Percentiles rank a stretch among this genome's conserved stretches.
Conservation (phyloP, 2,113 vertebrate species). For the Daphoenositta chrysoptera region DNA sequence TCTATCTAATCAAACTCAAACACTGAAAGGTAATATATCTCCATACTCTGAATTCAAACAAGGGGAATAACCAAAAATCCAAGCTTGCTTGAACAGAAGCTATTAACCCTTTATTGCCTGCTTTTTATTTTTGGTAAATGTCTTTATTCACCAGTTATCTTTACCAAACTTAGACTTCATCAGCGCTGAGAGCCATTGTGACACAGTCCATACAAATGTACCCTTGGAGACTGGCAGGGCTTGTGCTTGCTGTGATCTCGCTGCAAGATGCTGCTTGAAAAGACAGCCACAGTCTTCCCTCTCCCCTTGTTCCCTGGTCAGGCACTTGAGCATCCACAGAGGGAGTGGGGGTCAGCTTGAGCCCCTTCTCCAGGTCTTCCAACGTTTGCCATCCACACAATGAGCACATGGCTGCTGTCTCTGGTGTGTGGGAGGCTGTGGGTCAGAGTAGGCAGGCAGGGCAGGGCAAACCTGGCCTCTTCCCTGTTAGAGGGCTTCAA, state of each 20-base stretch:
- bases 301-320: neutral
- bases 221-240: neutral
- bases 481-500: neutral
- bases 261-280: neutral
- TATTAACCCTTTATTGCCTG: neutral
- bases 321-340: neutral
- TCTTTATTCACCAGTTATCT: neutral
- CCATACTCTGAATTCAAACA: neutral
- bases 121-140: neutral
- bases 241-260: neutral
- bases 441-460: neutral
- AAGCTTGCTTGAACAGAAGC: neutral
- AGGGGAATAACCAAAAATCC: neutral
- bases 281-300: neutral
- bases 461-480: neutral
- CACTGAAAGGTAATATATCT: neutral
- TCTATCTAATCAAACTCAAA: neutral
- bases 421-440: accelerated
- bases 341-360: neutral
- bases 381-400: accelerated
- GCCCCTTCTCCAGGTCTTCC: neutral
- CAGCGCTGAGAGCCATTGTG: neutral
- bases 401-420: accelerated
- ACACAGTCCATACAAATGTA: accelerated
- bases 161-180: neutral